Evolutionary conservation across 2,888 invertebrate genomes (phyloP).

Genomic region (Archips xylosteana): DNA sequence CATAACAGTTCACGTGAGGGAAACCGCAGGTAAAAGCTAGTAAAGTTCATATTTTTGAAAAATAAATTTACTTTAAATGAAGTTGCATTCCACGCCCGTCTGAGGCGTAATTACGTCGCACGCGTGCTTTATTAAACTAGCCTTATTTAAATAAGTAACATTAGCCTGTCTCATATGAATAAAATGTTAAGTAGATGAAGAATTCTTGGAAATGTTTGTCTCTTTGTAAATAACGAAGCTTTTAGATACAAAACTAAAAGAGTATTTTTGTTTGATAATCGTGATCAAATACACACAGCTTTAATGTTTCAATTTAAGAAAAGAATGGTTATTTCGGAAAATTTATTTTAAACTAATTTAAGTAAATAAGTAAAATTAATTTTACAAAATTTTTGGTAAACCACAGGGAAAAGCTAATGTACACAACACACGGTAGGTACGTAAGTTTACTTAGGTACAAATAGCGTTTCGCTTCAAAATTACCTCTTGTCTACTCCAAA

Average conservation of each 20-base stretch:
- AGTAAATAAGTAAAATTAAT: background rate
- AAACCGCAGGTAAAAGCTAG: too few species aligned
- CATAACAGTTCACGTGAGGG: too few species aligned
- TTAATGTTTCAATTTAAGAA: too few species aligned
- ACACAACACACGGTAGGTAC: conserved; percentile 13
- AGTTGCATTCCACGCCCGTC: conserved; percentile 10
- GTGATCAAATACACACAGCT: too few species aligned
- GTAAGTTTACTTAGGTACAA: conserved; percentile 21
- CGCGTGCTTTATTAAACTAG: conserved; percentile 20
- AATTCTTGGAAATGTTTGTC: background rate
- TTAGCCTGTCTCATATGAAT: background rate
- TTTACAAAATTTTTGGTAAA: background rate
- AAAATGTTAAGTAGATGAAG: conserved; percentile 3
- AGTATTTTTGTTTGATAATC: too few species aligned
- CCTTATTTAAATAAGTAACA: conserved; percentile 33
- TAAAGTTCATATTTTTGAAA: conserved; percentile 15
- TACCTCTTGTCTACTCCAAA: conserved; percentile 27
- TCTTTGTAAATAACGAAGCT: too few species aligned
- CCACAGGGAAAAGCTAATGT: conserved; percentile 8
- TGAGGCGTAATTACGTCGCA: conserved; percentile 27
- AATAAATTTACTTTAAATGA: conserved; percentile 12
- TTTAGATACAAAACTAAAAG: too few species aligned
- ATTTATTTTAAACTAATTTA: background rate
- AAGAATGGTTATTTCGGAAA: background rate
- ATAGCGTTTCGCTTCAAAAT: conserved; percentile 29